A percentile compares a stretch with the other conserved stretches of the same genome.
phyloP scores from a whole-genome alignment of 1,140 invertebrate genomes.

The Scaptomyza graminum region DNA sequence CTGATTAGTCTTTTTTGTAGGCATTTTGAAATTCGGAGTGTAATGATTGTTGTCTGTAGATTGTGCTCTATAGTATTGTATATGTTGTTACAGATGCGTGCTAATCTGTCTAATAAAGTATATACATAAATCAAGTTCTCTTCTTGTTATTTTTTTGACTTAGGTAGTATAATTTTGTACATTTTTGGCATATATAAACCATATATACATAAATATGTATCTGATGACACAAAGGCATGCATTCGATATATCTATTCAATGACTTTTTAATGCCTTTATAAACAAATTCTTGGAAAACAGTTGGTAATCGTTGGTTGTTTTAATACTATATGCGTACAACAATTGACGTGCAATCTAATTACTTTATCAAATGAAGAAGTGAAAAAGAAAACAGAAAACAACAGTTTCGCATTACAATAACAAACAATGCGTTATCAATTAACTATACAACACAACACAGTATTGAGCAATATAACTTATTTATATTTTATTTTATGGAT shows the following conservation, averaged over 20 bases:
- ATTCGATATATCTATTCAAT: conserved; percentile 2
- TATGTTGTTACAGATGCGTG: conserved; percentile 29
- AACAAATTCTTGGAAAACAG: conserved; percentile 4
- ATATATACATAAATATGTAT: conserved; percentile 9
- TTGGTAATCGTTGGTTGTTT: conserved; percentile 3
- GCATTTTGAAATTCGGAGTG: conserved; percentile 80
- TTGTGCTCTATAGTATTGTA: conserved; percentile 36
- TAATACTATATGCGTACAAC: conserved; percentile 6
- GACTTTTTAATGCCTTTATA: conserved; percentile 1
- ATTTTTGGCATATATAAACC: not conserved
- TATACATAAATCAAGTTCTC: conserved; percentile 5
- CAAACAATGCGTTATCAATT: conserved; percentile 29
- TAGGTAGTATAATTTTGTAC: conserved; percentile 2
- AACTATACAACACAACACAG: conserved; percentile 58
- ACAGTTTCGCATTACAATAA: conserved; percentile 17
- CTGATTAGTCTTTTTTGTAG: conserved; percentile 53
- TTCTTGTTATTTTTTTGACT: conserved; percentile 24
- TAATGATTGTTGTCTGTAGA: conserved; percentile 62
- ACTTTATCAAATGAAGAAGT: conserved; percentile 12
- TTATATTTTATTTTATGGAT: conserved; percentile 39
- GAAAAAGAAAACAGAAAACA: conserved; percentile 17
- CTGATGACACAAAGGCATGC: conserved; percentile 28
- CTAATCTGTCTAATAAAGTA: conserved; percentile 22
- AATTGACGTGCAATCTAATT: conserved; percentile 43
- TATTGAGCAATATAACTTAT: conserved; percentile 44